Evolutionary conservation across 2,888 invertebrate genomes (phyloP), one percentile per base, ranked within the genome.

Genomic region (Dorcus hopei): DNA sequence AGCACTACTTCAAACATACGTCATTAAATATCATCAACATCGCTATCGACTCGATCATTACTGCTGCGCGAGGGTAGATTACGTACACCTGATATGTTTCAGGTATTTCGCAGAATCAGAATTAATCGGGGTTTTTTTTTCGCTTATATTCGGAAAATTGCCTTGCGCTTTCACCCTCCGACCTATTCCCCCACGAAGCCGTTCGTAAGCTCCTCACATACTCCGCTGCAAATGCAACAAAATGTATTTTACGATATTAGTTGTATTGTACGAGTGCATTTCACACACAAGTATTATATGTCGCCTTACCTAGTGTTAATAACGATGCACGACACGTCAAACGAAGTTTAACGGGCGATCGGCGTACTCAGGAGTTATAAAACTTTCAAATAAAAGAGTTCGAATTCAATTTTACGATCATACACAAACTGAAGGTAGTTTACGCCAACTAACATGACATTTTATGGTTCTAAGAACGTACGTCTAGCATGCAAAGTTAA

Each of bases 21-120:
- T 64, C 64, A 63, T 64, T 65, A 64, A 62, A 64, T 63, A 62
- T 61, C 63, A 65, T 61, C 65, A 58, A 49, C 51, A 59, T 54
- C 59, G 61, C 57, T 45, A 45, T 45, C 45, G 23, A 45, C 11
- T 45, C 19, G 23, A 45, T 45, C 23, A 45, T 19, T 16, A 23
- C 45, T 45, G 45, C 23, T 19, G 19, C 8, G 16, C 45, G 23
- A 19, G 16, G 45, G 45, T 45, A 45, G 45, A 45, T 45, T 45
- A 45, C 45, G 23, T 11, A 9, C 45, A 45, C 16, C 45, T 45
- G 45, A 45, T 45, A 45, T 23, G 23, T 23, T 45, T 23, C 9
- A 45, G 23, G 23, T 45, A 45, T 11, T 33, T 45, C 45, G 14
- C 45, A 45, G 45, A 45, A 45, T 45, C 45, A 19, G 42, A 14